Percentiles rank a stretch among this genome's conserved stretches.
Conservation (phyloP, 2,888 invertebrate genomes). For the Anthrax anthrax region DNA sequence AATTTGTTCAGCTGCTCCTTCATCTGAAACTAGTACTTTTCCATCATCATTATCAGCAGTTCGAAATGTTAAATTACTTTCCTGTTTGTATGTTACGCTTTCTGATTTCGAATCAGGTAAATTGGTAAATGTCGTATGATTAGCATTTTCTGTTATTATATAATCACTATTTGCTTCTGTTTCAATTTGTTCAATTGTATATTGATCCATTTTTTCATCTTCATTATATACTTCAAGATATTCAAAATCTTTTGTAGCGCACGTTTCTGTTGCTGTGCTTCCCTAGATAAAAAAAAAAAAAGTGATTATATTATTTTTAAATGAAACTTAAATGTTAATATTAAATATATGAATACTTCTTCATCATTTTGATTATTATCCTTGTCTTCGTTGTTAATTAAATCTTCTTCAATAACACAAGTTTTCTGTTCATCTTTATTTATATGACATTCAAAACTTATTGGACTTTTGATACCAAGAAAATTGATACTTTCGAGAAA, state of each 20-base stretch:
- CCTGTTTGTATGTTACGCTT: slow-evolving; percentile 12
- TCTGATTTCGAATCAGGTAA: slow-evolving; percentile 22
- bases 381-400: slow-evolving; percentile 20
- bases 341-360: neutral
- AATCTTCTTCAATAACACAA: neutral
- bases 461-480: slow-evolving; percentile 31
- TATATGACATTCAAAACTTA: slow-evolving; percentile 27
- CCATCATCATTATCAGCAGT: neutral
- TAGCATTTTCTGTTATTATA: slow-evolving; percentile 28
- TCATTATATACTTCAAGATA: slow-evolving; percentile 30
- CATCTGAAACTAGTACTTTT: neutral
- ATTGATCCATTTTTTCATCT: slow-evolving; percentile 27
- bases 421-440: neutral
- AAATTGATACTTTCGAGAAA: slow-evolving; percentile 31
- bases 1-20: slow-evolving; percentile 8
- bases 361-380: slow-evolving; percentile 17
- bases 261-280: slow-evolving; percentile 12
- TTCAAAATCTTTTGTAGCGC: slow-evolving; percentile 21
- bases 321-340: no score
- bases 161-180: slow-evolving; percentile 25
- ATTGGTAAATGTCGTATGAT: slow-evolving; percentile 5
- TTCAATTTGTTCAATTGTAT: slow-evolving; percentile 28
- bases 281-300: slow-evolving; percentile 9
- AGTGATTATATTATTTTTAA: neutral
- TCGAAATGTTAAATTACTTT: slow-evolving; percentile 3